phyloP scores from a whole-genome alignment of 2,888 invertebrate species.

The Chloroclysta siterata region DNA sequence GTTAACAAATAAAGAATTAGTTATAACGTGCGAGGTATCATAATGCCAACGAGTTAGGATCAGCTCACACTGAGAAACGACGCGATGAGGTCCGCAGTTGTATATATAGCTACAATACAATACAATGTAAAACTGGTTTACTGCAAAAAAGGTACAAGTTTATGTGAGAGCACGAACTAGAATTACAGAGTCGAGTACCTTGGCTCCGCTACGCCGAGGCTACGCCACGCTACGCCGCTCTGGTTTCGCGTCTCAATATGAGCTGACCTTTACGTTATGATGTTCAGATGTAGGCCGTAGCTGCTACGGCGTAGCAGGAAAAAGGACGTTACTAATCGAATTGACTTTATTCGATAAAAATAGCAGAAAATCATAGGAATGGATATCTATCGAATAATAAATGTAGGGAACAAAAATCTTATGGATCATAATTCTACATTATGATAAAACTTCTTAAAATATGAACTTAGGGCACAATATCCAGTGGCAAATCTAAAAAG shows the following conservation, averaged over 20 bases:
- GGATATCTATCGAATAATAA: not conserved
- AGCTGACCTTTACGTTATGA: not conserved
- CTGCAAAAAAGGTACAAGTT: too few species aligned
- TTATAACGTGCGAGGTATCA: conserved; percentile 24
- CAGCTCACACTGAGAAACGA: too few species aligned
- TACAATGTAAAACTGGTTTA: too few species aligned
- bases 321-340: conserved; percentile 7
- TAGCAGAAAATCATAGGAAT: not conserved
- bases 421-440: not conserved
- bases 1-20: conserved; percentile 38
- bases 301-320: conserved; percentile 10
- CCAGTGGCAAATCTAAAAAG: conserved; percentile 14
- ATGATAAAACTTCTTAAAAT: conserved; percentile 2
- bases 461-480: conserved; percentile 15
- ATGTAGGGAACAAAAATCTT: not conserved
- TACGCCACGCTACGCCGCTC: too few species aligned
- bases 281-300: conserved; percentile 6
- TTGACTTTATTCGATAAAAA: conserved; percentile 13
- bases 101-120: too few species aligned
- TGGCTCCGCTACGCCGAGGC: too few species aligned
- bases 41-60: not conserved
- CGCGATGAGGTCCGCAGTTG: too few species aligned
- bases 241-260: too few species aligned
- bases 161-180: too few species aligned
- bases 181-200: too few species aligned